These are phyloP conservation scores for Phymastichus coffea DNA, from an alignment of 1,140 invertebrate species.

Conservation along the genomic window DNA sequence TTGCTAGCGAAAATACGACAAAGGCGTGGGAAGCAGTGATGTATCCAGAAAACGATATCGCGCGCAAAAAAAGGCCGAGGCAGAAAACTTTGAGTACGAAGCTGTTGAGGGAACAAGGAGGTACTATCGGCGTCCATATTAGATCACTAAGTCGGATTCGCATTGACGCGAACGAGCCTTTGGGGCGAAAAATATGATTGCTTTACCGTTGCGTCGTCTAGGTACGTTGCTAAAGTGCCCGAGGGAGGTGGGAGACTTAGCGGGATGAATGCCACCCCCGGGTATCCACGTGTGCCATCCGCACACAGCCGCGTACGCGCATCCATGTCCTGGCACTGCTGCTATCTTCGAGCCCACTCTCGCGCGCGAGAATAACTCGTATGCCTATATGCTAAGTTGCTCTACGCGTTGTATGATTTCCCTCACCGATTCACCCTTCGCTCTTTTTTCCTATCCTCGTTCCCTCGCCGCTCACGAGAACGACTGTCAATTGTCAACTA, in stretches of 20 bases:
- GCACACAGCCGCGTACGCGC: not conserved
- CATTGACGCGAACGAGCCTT: conserved; percentile 55
- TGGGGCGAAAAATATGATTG: conserved; percentile 58
- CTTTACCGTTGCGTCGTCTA: conserved; percentile 39
- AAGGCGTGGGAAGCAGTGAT: not conserved
- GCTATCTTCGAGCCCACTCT: no score
- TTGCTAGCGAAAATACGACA: no score
- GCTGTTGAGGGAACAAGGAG: conserved; percentile 13
- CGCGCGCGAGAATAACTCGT: no score
- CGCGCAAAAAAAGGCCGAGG: not conserved
- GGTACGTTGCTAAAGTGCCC: no score
- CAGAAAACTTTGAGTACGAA: conserved; percentile 17
- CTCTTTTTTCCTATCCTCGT: conserved; percentile 2
- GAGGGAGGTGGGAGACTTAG: conserved; percentile 34
- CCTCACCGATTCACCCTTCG: not conserved
- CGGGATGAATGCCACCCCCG: conserved; percentile 56
- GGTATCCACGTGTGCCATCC: conserved; percentile 43
- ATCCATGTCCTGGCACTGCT: no score
- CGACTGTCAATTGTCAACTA: conserved; percentile 19
- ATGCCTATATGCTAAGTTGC: no score
- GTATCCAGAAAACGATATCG: not conserved
- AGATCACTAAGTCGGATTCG: conserved; percentile 57
- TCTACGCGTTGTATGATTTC: no score
- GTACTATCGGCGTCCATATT: conserved; percentile 54
- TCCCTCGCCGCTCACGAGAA: conserved; percentile 11